phyloP scores from a whole-genome alignment of 2,113 vertebrate genomes.

The Psammodynastes pulverulentus region DNA sequence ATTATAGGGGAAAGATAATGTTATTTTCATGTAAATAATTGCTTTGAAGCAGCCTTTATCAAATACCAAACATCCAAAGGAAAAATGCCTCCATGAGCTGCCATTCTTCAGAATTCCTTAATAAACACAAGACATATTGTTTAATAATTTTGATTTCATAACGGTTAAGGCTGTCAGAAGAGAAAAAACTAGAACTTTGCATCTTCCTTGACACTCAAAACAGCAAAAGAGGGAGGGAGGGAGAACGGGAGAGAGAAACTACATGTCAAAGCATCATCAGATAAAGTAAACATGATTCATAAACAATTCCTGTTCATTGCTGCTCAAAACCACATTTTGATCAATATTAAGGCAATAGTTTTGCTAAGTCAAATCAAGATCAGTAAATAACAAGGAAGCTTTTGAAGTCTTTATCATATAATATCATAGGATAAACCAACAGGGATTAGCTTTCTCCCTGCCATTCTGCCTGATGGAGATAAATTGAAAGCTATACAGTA shows the following conservation, averaged over 20 bases:
- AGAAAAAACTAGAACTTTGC: no score
- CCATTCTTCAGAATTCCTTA: neutral
- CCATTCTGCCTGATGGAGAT: neutral
- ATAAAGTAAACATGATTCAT: neutral
- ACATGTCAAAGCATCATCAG: neutral
- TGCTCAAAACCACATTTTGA: neutral
- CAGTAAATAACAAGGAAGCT: neutral
- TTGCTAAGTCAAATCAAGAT: neutral
- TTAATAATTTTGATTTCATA: neutral
- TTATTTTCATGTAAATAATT: neutral
- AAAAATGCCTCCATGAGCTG: no score
- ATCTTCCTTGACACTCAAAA: neutral
- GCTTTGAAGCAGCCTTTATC: neutral
- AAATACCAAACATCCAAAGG: neutral
- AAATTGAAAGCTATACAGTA: neutral
- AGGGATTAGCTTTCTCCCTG: neutral
- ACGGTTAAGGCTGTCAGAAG: no score
- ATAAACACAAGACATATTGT: neutral
- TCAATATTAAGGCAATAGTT: neutral
- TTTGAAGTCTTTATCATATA: neutral
- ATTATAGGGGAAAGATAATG: neutral
- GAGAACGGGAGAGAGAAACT: neutral
- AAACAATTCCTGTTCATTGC: neutral
- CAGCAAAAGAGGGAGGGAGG: no score
- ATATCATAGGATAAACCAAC: neutral